phyloP scores from a whole-genome alignment of 2,113 vertebrate species.

The Taxidea taxus region DNA sequence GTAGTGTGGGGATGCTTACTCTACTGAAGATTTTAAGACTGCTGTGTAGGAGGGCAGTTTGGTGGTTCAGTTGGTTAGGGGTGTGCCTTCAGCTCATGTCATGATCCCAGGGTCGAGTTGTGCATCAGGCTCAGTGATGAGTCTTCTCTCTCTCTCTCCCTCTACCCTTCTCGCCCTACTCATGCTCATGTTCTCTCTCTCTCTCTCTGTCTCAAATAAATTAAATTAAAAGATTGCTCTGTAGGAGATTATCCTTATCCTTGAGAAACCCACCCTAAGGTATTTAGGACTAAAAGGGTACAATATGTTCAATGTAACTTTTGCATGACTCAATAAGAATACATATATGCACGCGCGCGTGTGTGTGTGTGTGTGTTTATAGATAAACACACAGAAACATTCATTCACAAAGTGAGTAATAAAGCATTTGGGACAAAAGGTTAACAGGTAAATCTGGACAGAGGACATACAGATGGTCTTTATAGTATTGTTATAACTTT shows the following conservation, averaged over 20 bases:
- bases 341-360: too few relatives aligned
- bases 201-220: neutral
- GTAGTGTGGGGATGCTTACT: neutral
- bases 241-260: neutral
- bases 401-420: neutral
- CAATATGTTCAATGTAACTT: neutral
- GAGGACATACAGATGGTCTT: neutral
- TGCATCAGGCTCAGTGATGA: neutral
- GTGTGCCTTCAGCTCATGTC: too few relatives aligned
- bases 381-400: neutral
- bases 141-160: neutral
- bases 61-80: too few relatives aligned
- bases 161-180: neutral
- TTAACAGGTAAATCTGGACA: neutral
- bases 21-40: neutral
- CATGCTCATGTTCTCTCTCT: too few relatives aligned
- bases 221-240: neutral
- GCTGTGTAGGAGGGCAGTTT: neutral
- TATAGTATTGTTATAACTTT: neutral
- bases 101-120: too few relatives aligned
- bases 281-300: neutral
- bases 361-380: neutral
- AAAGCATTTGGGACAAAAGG: neutral
- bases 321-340: neutral
- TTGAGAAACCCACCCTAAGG: neutral